These are phyloP conservation scores for Adrianichthys oophorus DNA, from an alignment of 2,797 vertebrate genomes.

Conservation along the genomic window DNA sequence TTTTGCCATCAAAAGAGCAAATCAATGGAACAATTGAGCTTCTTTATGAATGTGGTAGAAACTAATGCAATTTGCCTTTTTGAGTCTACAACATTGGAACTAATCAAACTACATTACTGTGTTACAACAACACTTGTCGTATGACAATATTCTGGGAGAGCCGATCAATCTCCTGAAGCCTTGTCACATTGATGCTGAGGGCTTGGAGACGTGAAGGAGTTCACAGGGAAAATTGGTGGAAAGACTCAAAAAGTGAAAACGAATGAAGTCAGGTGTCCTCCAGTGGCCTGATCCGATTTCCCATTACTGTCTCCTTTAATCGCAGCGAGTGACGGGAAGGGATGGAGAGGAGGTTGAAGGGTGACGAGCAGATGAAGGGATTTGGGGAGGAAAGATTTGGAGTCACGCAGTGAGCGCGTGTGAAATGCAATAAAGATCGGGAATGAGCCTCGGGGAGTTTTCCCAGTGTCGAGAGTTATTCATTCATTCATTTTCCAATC, in stretches of 20 bases:
- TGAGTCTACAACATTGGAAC: slow-evolving; percentile 34
- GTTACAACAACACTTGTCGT: slow-evolving; percentile 40
- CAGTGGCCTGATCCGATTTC: slow-evolving; percentile 60
- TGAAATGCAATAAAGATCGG: slow-evolving; percentile 45
- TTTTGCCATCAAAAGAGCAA: slow-evolving; percentile 46
- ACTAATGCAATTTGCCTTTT: slow-evolving; percentile 47
- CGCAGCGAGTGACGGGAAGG: slow-evolving; percentile 49
- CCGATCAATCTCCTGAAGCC: slow-evolving; percentile 38
- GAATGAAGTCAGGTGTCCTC: slow-evolving; percentile 53
- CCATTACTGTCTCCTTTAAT: slow-evolving; percentile 65
- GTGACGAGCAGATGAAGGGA: slow-evolving; percentile 54
- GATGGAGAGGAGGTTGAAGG: slow-evolving; percentile 53
- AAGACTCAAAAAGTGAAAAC: slow-evolving; percentile 24
- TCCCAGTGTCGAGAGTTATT: slow-evolving; percentile 33
- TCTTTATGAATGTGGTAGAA: slow-evolving; percentile 38
- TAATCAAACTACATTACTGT: slow-evolving; percentile 42
- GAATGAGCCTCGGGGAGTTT: slow-evolving; percentile 45
- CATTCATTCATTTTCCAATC: no score
- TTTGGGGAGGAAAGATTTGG: slow-evolving; percentile 40
- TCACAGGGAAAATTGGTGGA: slow-evolving; percentile 23
- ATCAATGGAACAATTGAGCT: slow-evolving; percentile 59
- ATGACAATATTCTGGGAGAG: slow-evolving; percentile 21
- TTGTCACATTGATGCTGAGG: slow-evolving; percentile 9
- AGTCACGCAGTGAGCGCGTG: slow-evolving; percentile 36
- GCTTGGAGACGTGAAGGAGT: slow-evolving; percentile 22